phyloP scores from a whole-genome alignment of 2,113 vertebrate species.

The Uropsilus gracilis region DNA sequence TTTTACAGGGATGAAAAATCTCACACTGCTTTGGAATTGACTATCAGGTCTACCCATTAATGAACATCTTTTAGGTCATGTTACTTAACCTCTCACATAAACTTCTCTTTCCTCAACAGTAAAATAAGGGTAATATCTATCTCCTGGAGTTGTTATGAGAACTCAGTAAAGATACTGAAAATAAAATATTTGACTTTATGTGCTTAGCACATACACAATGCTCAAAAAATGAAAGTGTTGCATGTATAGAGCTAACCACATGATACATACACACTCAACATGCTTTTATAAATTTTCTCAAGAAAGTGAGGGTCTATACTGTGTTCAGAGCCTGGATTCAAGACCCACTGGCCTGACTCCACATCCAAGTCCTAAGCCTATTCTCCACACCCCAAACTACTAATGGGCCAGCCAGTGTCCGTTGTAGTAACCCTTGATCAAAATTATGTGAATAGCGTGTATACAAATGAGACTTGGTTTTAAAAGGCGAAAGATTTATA shows the following conservation, averaged over 20 bases:
- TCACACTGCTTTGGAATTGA: background rate
- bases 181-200: background rate
- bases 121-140: background rate
- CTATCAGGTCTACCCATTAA: background rate
- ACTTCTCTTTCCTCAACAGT: conserved; percentile 4
- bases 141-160: background rate
- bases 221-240: background rate
- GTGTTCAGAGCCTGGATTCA: background rate
- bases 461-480: background rate
- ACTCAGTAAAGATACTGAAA: background rate
- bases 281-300: too few relatives aligned
- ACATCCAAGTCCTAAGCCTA: background rate
- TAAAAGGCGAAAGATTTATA: too few relatives aligned
- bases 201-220: background rate
- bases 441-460: background rate
- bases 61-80: background rate
- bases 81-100: conserved; percentile 7
- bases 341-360: background rate
- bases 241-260: background rate
- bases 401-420: background rate
- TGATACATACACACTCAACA: background rate
- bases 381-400: background rate
- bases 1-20: background rate
- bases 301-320: background rate
- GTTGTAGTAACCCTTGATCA: background rate